These are phyloP conservation scores for Platycercus adscitus DNA, from an alignment of 2,113 vertebrate species.

Conservation along the genomic window DNA sequence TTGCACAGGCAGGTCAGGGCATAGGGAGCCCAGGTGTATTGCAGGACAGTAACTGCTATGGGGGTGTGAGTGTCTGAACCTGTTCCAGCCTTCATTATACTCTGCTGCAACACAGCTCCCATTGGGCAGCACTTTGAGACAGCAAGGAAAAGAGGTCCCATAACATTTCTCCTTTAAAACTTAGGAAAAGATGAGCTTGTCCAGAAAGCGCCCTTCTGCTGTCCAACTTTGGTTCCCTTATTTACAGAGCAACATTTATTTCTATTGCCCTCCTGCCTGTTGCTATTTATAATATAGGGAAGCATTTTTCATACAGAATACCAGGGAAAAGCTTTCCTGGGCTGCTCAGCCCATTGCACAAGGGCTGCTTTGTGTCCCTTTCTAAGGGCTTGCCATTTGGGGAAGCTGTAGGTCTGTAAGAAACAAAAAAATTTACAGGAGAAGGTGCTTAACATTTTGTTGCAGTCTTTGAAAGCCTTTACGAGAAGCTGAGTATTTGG, in stretches of 20 bases:
- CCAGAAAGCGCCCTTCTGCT: conserved; percentile 23
- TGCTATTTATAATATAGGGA: conserved; percentile 51
- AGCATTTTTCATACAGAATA: neutral
- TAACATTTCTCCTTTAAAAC: neutral
- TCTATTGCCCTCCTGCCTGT: conserved; percentile 13
- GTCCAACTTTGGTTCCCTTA: neutral
- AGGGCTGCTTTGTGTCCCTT: conserved; percentile 17
- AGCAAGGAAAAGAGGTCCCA: neutral
- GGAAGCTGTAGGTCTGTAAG: conserved; percentile 20
- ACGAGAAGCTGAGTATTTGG: conserved; percentile 18
- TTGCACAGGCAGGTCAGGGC: neutral
- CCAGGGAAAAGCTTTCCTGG: conserved; percentile 24
- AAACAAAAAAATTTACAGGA: conserved; percentile 13
- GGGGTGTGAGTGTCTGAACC: neutral
- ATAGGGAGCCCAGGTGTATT: neutral
- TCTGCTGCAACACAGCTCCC: neutral
- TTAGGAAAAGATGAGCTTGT: conserved; percentile 2
- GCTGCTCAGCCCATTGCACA: neutral
- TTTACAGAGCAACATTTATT: conserved; percentile 51
- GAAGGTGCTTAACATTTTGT: conserved; percentile 10
- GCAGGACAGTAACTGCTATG: neutral
- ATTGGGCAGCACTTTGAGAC: fast-evolving
- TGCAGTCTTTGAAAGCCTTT: conserved; percentile 39
- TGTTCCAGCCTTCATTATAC: neutral
- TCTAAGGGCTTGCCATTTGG: neutral